Percentiles rank a stretch among this genome's conserved stretches.
These are phyloP conservation scores for Cephalopachus bancanus DNA, from an alignment of 2,797 vertebrate genomes.

Conservation along the genomic window DNA sequence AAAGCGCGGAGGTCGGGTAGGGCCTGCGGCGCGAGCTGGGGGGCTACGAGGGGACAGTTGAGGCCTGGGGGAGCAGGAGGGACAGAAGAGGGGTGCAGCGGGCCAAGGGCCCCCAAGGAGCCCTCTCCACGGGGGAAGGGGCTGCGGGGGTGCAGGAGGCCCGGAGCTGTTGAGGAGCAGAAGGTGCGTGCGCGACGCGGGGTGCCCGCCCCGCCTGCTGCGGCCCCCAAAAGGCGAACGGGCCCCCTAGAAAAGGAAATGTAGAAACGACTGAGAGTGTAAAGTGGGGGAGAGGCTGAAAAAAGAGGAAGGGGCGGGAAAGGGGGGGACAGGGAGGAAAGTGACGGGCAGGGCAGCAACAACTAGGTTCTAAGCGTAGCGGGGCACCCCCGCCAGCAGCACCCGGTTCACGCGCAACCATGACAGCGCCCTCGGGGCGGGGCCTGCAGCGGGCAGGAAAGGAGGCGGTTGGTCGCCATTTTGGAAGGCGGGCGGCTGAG, in stretches of 20 bases:
- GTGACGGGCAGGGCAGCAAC: conserved; percentile 75
- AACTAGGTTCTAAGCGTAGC: conserved; percentile 81
- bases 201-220: conserved; percentile 43
- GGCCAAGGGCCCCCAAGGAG: not conserved
- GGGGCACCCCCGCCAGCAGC: not conserved
- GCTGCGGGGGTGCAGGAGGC: conserved; percentile 48
- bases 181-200: conserved; percentile 65
- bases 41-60: conserved; percentile 68
- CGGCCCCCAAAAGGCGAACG: not conserved
- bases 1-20: conserved; percentile 70
- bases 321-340: not conserved
- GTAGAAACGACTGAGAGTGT: not conserved
- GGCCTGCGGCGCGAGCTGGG: conserved; percentile 69
- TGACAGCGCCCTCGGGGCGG: not conserved
- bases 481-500: conserved; percentile 69
- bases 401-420: too few relatives aligned
- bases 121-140: conserved; percentile 24
- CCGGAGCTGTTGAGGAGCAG: conserved; percentile 61
- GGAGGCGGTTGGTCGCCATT: conserved; percentile 83
- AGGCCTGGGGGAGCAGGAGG: not conserved
- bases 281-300: not conserved
- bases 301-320: conserved; percentile 38
- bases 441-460: conserved; percentile 57
- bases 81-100: conserved; percentile 70
- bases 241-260: not conserved